phyloP scores from a whole-genome alignment of 2,888 invertebrate species.

The Pristionchus exspectatus region DNA sequence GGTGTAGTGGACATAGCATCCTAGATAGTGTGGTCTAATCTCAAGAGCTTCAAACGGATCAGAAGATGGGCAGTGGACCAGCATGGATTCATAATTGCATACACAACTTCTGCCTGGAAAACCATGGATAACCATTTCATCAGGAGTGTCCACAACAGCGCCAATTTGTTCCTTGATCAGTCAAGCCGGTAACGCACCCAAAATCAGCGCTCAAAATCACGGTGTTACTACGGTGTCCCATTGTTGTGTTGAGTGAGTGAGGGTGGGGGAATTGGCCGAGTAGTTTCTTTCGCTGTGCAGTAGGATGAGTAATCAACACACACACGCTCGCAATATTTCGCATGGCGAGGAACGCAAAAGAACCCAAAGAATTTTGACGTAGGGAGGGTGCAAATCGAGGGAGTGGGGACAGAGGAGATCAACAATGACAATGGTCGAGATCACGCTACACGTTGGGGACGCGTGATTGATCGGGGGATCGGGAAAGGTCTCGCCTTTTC shows the following conservation, averaged over 20 bases:
- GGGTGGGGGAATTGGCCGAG: slow-evolving; percentile 10
- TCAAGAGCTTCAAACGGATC: too few species aligned
- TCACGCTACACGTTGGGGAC: not conserved
- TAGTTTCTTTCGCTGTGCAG: too few species aligned
- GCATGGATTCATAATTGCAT: too few species aligned
- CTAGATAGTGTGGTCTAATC: too few species aligned
- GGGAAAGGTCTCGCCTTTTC: not conserved
- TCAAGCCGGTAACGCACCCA: not conserved
- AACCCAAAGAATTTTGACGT: slow-evolving; percentile 1
- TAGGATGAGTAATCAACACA: not conserved
- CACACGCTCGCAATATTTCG: not conserved
- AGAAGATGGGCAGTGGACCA: too few species aligned
- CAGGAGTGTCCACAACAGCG: too few species aligned
- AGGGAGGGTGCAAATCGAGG: not conserved
- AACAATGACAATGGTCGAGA: not conserved
- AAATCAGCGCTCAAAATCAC: not conserved
- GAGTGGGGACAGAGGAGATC: not conserved
- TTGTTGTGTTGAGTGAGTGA: not conserved
- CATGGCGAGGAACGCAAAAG: not conserved
- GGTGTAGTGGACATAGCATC: not conserved
- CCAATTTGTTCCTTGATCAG: too few species aligned
- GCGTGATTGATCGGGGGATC: not conserved
- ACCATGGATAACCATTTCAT: not conserved
- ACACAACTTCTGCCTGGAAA: not conserved
- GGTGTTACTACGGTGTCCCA: not conserved